Percentiles rank a stretch among this genome's conserved stretches.
phyloP scores from a whole-genome alignment of 64 coral and sea anemone genomes.

The Anthopleura sola region DNA sequence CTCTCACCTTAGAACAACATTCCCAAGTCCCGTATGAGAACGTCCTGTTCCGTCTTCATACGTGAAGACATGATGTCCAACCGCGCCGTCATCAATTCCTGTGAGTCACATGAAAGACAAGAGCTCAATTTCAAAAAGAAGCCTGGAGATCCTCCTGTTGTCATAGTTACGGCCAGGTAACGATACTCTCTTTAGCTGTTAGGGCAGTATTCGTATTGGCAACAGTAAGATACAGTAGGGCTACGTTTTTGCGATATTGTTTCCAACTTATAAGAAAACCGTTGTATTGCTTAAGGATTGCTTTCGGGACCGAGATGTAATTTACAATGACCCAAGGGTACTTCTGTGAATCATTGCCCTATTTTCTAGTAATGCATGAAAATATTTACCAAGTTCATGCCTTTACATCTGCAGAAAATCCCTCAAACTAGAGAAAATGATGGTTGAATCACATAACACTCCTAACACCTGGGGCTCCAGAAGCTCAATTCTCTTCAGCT shows the following conservation, averaged over 20 bases:
- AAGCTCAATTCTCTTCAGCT: slow-evolving; percentile 4
- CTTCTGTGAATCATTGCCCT: not conserved
- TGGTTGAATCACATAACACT: not conserved
- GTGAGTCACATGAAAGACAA: not conserved
- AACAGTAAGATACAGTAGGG: too few relatives aligned
- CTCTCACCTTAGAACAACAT: not conserved
- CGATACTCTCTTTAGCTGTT: not conserved
- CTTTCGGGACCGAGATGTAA: too few relatives aligned
- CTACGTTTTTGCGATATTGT: too few relatives aligned
- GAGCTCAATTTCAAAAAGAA: not conserved
- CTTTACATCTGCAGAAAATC: not conserved
- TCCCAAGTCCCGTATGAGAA: not conserved
- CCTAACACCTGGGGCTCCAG: not conserved
- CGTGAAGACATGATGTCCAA: not conserved
- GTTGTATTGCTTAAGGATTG: too few relatives aligned
- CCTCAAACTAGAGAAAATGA: not conserved
- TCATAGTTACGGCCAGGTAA: not conserved
- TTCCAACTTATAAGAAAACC: too few relatives aligned
- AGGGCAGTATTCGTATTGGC: too few relatives aligned
- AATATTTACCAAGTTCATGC: not conserved
- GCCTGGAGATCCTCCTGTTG: not conserved
- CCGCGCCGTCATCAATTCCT: not conserved
- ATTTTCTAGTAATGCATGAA: not conserved
- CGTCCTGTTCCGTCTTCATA: not conserved
- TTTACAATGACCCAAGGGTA: not conserved